These are phyloP conservation scores for Meriones unguiculatus DNA, from an alignment of 2,113 vertebrate genomes.

Conservation along the genomic window DNA sequence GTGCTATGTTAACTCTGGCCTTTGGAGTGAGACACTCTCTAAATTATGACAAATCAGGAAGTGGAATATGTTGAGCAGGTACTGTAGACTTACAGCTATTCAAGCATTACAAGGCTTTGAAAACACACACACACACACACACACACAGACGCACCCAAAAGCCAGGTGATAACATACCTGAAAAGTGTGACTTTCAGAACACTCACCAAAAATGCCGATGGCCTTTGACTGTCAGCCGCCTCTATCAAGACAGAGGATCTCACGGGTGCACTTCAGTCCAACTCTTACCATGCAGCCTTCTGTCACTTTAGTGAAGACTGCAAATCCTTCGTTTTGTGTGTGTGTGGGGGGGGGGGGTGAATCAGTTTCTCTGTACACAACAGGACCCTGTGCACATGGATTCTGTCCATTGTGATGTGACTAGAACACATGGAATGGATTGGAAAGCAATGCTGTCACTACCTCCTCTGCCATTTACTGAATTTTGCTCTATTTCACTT, in stretches of 20 bases:
- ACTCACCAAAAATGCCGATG: not conserved
- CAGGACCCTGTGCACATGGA: not conserved
- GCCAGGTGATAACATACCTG: not conserved
- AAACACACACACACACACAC: conserved; percentile 34
- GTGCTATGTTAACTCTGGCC: not conserved
- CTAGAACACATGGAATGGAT: not conserved
- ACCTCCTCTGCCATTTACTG: not conserved
- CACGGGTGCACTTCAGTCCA: not conserved
- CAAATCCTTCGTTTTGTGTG: not conserved
- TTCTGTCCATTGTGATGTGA: not conserved
- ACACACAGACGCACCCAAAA: too few species aligned
- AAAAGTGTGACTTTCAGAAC: conserved; percentile 31
- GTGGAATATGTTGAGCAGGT: not conserved
- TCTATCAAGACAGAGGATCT: not conserved
- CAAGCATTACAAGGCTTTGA: not conserved
- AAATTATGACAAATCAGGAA: conserved; percentile 28
- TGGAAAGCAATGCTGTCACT: not conserved
- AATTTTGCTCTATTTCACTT: conserved; percentile 27
- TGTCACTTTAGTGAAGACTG: not conserved
- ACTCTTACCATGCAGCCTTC: not conserved
- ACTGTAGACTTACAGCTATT: not conserved
- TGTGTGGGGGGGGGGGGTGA: not conserved
- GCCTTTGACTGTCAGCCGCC: not conserved
- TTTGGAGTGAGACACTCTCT: not conserved
- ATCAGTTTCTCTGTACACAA: not conserved